Percentiles rank a stretch among this genome's conserved stretches.
Conservation (phyloP, 2,888 invertebrate species). For the Acrobasis repandana region DNA sequence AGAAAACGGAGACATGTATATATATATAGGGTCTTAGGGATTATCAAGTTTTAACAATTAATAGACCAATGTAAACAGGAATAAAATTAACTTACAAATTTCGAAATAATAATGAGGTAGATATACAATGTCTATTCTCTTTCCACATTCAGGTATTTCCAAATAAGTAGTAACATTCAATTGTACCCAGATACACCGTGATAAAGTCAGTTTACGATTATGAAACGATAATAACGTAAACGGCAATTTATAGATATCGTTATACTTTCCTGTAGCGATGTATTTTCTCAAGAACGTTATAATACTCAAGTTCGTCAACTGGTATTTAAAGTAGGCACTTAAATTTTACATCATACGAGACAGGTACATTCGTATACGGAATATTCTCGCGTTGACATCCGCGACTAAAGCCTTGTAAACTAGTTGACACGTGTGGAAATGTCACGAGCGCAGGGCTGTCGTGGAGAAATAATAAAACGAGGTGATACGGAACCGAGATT, state of each 20-base stretch:
- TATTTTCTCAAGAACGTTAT: neutral
- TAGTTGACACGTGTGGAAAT: conserved; percentile 27
- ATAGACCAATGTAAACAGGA: neutral
- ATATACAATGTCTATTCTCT: neutral
- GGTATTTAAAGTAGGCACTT: conserved; percentile 18
- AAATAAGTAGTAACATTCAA: conserved; percentile 10
- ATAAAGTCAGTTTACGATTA: conserved; percentile 16
- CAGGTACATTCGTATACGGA: conserved; percentile 12
- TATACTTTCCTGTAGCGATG: conserved; percentile 11
- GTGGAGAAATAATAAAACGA: conserved; percentile 19
- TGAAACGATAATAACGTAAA: conserved; percentile 15
- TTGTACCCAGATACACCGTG: conserved; percentile 1
- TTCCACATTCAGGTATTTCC: conserved; percentile 11
- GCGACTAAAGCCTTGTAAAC: conserved; percentile 25
- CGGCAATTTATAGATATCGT: conserved; percentile 5
- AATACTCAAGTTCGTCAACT: conserved; percentile 21
- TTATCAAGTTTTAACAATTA: too few species aligned
- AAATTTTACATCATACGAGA: conserved; percentile 11
- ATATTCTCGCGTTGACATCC: conserved; percentile 25
- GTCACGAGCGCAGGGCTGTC: conserved; percentile 15
- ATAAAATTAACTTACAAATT: neutral
- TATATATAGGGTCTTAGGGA: too few species aligned
- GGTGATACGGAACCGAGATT: conserved; percentile 32
- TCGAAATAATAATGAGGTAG: neutral
- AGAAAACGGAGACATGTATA: too few species aligned